A percentile compares a stretch with the other conserved stretches of the same genome.
These are phyloP conservation scores for Pundamilia nyererei DNA, from an alignment of 2,113 vertebrate genomes.

Conservation along the genomic window DNA sequence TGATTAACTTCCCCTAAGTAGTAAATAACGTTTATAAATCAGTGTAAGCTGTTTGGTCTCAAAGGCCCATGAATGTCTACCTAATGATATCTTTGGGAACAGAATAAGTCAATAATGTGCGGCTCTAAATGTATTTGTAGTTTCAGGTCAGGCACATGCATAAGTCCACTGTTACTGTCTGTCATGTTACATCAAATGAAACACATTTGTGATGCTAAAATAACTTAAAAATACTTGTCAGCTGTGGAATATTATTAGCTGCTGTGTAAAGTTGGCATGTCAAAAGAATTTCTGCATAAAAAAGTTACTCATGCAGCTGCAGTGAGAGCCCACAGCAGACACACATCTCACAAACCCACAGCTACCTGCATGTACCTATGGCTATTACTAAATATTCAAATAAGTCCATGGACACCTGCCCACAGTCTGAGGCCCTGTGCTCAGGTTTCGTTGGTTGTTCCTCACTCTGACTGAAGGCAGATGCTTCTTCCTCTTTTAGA, in stretches of 20 bases:
- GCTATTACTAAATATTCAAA: not conserved
- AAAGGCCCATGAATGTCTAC: not conserved
- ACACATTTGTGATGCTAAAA: not conserved
- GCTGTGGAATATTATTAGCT: not conserved
- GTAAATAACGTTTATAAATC: not conserved
- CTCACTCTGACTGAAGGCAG: not conserved
- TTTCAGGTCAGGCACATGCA: not conserved
- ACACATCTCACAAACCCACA: not conserved
- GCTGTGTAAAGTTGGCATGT: not conserved
- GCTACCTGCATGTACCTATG: rapidly evolving
- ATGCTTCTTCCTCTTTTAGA: not conserved
- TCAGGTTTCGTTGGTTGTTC: not conserved
- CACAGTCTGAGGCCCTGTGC: not conserved
- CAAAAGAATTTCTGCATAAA: not conserved
- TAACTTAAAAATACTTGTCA: not conserved
- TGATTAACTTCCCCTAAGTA: rapidly evolving
- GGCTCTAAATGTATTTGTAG: not conserved
- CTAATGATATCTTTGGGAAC: not conserved
- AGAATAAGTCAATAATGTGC: rapidly evolving
- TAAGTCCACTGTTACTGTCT: no score
- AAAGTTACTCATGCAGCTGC: not conserved
- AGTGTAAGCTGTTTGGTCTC: not conserved
- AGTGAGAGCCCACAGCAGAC: not conserved
- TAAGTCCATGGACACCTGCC: not conserved
- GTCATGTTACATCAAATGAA: not conserved